phyloP scores from a whole-genome alignment of 2,113 vertebrate species.

The Aspiorhynchus laticeps region DNA sequence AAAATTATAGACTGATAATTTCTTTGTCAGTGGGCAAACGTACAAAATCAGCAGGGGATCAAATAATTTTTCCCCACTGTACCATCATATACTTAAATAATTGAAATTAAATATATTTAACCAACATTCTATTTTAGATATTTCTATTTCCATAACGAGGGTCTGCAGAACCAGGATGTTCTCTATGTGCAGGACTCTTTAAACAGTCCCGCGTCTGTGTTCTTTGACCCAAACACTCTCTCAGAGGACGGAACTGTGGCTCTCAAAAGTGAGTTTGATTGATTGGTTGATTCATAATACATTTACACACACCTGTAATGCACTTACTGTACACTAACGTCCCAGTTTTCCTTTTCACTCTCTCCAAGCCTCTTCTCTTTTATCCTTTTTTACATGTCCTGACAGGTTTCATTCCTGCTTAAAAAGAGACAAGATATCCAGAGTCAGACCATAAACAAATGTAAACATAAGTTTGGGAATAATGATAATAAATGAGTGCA shows the following conservation, averaged over 20 bases:
- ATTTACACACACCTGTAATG: neutral
- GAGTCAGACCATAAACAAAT: neutral
- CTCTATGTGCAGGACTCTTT: slow-evolving; percentile 77
- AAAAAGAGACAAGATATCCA: neutral
- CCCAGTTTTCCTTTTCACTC: neutral
- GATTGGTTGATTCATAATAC: neutral
- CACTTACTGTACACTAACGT: neutral
- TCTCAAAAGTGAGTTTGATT: slow-evolving; percentile 70
- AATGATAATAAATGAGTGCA: neutral
- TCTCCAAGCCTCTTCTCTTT: neutral
- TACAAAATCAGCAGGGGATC: too few relatives aligned
- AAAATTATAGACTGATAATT: too few relatives aligned
- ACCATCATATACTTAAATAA: neutral
- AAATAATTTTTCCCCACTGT: too few relatives aligned
- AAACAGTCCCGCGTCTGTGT: slow-evolving; percentile 64
- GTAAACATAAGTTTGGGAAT: neutral
- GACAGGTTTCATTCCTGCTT: neutral
- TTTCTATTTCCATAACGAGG: slow-evolving; percentile 78
- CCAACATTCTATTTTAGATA: slow-evolving; percentile 63
- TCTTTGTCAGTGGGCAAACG: too few relatives aligned
- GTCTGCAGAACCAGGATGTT: slow-evolving; percentile 78
- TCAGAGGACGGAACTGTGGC: slow-evolving; percentile 79
- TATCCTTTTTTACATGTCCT: neutral
- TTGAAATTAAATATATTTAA: neutral
- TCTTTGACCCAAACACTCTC: slow-evolving; percentile 77